Base-by-base conservation (phyloP, 1,140 invertebrate genomes). In the Macrobrachium nipponense region DNA sequence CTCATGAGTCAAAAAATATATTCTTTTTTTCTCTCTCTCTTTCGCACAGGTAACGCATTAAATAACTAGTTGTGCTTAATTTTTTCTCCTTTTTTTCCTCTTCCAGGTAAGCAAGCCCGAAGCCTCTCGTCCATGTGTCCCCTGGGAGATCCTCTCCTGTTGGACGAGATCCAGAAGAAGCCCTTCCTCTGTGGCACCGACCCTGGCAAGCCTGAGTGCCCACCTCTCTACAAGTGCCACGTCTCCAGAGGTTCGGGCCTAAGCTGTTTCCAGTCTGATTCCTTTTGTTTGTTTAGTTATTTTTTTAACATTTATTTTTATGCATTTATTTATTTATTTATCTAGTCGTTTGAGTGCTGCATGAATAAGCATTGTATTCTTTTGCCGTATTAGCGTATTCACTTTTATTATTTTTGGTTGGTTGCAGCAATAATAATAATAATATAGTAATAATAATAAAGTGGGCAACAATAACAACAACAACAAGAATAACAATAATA, bases 141-240 rank as follows among this genome's bases (percentile, higher is more conserved):
- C 3, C 93, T 94, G 5, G 96, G 96, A 10, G 93, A 95, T 87
- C 96, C 96, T 0, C 91, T 97, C n/a, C 93, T 95, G 87, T 95
- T 97, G 87, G 94, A 94, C 0, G 95, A 95, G 86, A 75, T 59
- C 8, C 94, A 94, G 5, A 93, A 94, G 4, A 91, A 95, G 66
- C 96, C 96, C 0, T 96, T 96, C 90, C 91, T 97, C 2, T 97
- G 96, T 90, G 96, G 96, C n/a, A 94, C 93, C 27, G 94, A 94
- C 61, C 93, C 94, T 1, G 95, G 95, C 18, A 96, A 96, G 91
- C 96, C 96, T 0, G 93, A 93, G 66, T 97, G 96, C 90, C 96
- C 96, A 8, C 94, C 95, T 0, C 92, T 96, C 70, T 96, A 96
- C 90, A 93, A 94, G 89, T 97, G 96, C 89, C 92, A 95, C 72